A percentile compares a stretch with the other conserved stretches of the same genome.
Conservation (phyloP, 2,888 invertebrate genomes). For the Dichetophora obliterata region DNA sequence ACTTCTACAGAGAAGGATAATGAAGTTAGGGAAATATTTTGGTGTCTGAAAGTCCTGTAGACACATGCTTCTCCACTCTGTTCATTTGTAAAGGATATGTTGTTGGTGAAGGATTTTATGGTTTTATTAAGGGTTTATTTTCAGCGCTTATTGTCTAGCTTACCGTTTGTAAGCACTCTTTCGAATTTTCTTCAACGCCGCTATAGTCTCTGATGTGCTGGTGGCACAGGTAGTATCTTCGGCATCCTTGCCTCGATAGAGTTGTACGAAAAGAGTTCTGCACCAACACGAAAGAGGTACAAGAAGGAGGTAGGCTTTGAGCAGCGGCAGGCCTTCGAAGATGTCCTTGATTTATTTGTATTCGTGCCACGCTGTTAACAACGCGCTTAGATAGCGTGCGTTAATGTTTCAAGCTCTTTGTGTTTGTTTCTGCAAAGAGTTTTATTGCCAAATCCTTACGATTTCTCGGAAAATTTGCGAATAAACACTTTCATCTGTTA, state of each 20-base stretch:
- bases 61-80: slow-evolving; percentile 32
- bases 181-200: slow-evolving; percentile 8
- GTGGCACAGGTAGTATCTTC: neutral
- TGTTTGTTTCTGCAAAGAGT: slow-evolving; percentile 59
- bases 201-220: neutral
- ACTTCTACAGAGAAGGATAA: neutral
- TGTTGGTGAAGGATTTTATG: slow-evolving; percentile 65
- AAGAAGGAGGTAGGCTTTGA: slow-evolving; percentile 39
- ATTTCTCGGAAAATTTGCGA: slow-evolving; percentile 37
- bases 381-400: neutral
- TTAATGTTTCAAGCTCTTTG: slow-evolving; percentile 22
- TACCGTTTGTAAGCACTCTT: slow-evolving; percentile 9
- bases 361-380: slow-evolving; percentile 20
- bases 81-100: too few relatives aligned
- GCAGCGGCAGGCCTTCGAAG: slow-evolving; percentile 23
- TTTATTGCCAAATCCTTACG: slow-evolving; percentile 51
- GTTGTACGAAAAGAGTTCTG: slow-evolving; percentile 54
- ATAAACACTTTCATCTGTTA: slow-evolving; percentile 16
- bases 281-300: slow-evolving; percentile 58
- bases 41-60: slow-evolving; percentile 40
- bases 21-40: neutral
- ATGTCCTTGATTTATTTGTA: slow-evolving; percentile 55
- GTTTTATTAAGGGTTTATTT: slow-evolving; percentile 67
- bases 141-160: slow-evolving; percentile 33
- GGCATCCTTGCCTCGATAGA: slow-evolving; percentile 45